A percentile compares a stretch with the other conserved stretches of the same genome.
Evolutionary conservation across 2,113 vertebrate genomes (phyloP).

Genomic region (Hipposideros armiger): DNA sequence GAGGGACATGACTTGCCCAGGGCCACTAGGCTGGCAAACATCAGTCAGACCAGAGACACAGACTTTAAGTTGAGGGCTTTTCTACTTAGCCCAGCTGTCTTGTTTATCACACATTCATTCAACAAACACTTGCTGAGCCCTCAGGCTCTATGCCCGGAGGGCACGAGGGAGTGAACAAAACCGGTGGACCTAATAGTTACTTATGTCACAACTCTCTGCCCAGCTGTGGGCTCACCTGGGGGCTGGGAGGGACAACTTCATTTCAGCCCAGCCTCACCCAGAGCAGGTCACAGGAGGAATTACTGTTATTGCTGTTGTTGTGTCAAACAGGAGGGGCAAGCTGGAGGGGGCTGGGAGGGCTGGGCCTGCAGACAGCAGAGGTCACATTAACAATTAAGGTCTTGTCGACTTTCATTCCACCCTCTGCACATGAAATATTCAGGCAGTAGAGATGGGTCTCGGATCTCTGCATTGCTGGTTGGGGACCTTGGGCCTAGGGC

Average conservation of each 20-base stretch:
- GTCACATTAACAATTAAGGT: slow-evolving; percentile 72
- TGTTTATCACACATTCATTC: background rate
- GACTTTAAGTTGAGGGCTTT: background rate
- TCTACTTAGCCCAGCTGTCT: background rate
- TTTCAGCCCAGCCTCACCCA: background rate
- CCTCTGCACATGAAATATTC: slow-evolving; percentile 67
- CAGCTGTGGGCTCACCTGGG: background rate
- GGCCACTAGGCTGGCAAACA: accelerated
- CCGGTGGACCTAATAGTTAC: background rate
- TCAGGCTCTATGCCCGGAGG: background rate
- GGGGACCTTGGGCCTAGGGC: background rate
- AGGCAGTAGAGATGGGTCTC: slow-evolving; percentile 19
- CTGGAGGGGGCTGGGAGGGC: background rate
- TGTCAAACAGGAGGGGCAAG: background rate
- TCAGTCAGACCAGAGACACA: background rate
- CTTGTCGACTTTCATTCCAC: background rate
- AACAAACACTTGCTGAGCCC: background rate
- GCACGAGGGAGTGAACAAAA: background rate
- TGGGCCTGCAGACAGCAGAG: background rate
- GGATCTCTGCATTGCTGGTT: background rate
- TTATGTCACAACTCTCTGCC: background rate
- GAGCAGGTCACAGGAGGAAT: background rate
- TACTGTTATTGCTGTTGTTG: background rate
- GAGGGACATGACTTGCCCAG: no score
- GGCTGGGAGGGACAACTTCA: background rate